Conservation (phyloP, 2,113 vertebrate genomes). For the Chloropsis hardwickii region DNA sequence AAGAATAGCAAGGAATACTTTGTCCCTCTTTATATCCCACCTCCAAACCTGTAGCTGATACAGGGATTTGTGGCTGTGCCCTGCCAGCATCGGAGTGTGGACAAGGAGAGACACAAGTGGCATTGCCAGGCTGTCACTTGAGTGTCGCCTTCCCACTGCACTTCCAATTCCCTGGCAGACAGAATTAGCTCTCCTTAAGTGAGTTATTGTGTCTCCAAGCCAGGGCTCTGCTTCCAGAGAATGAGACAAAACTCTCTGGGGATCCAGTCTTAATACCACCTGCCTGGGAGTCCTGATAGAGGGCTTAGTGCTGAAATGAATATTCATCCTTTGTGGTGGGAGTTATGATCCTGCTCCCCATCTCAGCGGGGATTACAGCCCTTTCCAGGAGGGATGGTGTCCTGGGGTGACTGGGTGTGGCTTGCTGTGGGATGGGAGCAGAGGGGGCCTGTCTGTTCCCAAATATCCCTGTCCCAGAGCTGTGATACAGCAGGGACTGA, state of each 20-base stretch:
- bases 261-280: constrained; percentile 24
- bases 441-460: background rate
- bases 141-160: background rate
- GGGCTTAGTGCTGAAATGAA: background rate
- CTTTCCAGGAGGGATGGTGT: background rate
- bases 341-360: background rate
- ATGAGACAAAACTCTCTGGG: constrained; percentile 31
- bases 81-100: accelerated
- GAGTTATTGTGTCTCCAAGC: constrained; percentile 40
- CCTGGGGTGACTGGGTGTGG: background rate
- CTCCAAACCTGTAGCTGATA: background rate
- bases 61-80: background rate
- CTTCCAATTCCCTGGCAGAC: background rate
- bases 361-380: background rate
- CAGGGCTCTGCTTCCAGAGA: constrained; percentile 13
- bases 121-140: background rate
- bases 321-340: background rate
- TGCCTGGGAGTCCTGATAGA: constrained; percentile 50
- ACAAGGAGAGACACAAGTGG: background rate
- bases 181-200: constrained; percentile 5
- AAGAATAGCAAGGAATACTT: background rate
- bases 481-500: background rate
- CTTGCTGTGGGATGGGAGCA: background rate
- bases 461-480: background rate
- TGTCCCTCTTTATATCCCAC: background rate